Conservation (phyloP, 64 coral and sea anemone genomes). For the Montipora sp. region DNA sequence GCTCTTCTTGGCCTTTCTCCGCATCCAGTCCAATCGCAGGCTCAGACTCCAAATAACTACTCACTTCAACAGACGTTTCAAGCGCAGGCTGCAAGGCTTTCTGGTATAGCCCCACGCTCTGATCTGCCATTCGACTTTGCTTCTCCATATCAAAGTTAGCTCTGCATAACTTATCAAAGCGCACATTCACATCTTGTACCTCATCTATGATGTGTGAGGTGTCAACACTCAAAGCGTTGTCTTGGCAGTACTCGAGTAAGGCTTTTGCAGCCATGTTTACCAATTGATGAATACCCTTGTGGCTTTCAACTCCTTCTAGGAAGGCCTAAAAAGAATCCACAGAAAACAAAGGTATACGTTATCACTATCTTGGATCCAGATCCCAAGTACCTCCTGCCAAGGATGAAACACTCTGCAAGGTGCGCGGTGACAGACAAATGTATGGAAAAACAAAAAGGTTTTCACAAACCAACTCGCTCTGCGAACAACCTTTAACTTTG, state of each 20-base stretch:
- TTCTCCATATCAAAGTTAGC: constrained; percentile 83
- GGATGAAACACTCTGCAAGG: not conserved
- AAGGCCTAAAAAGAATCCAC: constrained; percentile 42
- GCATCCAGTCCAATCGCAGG: constrained; percentile 76
- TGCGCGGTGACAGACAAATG: no score
- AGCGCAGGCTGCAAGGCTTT: constrained; percentile 76
- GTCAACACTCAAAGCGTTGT: constrained; percentile 67
- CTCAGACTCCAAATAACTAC: constrained; percentile 81
- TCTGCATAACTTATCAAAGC: constrained; percentile 75
- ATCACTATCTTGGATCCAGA: no score
- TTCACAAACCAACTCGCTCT: no score
- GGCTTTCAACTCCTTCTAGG: constrained; percentile 38
- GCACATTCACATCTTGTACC: constrained; percentile 63
- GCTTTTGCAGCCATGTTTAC: constrained; percentile 57
- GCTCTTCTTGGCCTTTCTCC: constrained; percentile 83
- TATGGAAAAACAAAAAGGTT: not conserved
- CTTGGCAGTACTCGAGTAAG: constrained; percentile 58
- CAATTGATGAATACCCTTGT: constrained; percentile 55
- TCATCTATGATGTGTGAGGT: constrained; percentile 74
- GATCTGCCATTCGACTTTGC: constrained; percentile 71
- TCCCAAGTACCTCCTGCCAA: no score
- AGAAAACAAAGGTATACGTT: not conserved
- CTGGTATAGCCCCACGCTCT: constrained; percentile 78
- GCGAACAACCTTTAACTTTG: no score
- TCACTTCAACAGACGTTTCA: constrained; percentile 61